Evolutionary conservation across 2,797 vertebrate species (phyloP), one percentile per base, ranked within the genome.

Genomic region (Chanos chanos): DNA sequence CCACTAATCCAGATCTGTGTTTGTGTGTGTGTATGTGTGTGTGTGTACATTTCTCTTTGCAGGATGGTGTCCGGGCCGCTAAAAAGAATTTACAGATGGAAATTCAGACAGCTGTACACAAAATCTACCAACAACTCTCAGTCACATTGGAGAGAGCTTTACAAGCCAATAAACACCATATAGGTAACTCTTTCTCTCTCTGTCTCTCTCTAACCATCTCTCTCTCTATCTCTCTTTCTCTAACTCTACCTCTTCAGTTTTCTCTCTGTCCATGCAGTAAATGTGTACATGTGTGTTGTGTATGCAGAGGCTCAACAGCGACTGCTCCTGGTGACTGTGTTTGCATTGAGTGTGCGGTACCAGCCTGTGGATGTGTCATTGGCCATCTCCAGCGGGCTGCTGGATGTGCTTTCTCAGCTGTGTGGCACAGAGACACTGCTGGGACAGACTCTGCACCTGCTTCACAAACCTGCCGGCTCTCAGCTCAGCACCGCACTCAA

Each of bases 101-200:
- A 81, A 99, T 99, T 72, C 96, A 99, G 71, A 89, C 91, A 1
- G 95, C 95, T 3, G 96, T 99, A 49, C 96, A 99, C 80, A 98
- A 96, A 76, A 99, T 99, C 77, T 99, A 99, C 69, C 96, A 99
- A 75, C 96, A 99, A 0, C 85, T 99, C 28, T 97, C 96, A 15
- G 92, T 96, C 53, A 98, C 95, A 0, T 82, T 99, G 75, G 96
- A 99, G 79, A 86, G 92, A 85, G 96, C 96, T 2, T 86, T 99
- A 48, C 95, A 97, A 77, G 92, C 94, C 31, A 99, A 99, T 79
- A 97, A 97, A 37, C 96, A 99, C 75, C 95, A 97, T 74, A 93
- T 95, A 70, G 96, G 96, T 98, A 82, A 59, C n/a, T n/a, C n/a
- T n/a, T n/a, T n/a, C n/a, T n/a, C n/a, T n/a, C n/a, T n/a, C n/a